Evolutionary conservation across 2,888 invertebrate genomes (phyloP), one percentile per base, ranked within the genome.

Genomic region (Oscheius sp.): DNA sequence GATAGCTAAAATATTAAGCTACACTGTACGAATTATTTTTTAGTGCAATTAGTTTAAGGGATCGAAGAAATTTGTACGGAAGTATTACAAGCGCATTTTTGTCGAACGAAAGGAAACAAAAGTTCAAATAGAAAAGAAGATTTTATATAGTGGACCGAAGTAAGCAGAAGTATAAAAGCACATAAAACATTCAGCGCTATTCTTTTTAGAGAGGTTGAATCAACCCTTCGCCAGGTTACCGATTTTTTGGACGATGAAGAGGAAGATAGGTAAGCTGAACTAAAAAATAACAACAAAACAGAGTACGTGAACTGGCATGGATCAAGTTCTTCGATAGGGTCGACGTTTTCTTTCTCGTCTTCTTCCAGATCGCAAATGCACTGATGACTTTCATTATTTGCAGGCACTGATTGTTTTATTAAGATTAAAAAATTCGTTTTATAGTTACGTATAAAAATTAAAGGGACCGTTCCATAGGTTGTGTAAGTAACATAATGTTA

Each of bases 291-390:
- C n/a, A n/a, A n/a, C n/a, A n/a, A n/a, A n/a, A n/a, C 36, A 62
- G 65, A 22, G 49, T 41, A 9, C 63, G 74, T 17, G 77, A 77
- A 20, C 54, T 72, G 45, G 71, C 72, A 14, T 79, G 75, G 70
- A 56, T 73, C 22, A 74, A 71, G 20, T 71, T 77, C 38, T 79
- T 79, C 64, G 79, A 77, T 47, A 65, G 77, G 33, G 36, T 79
- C 38, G 79, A 79, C 56, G 54, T 72, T 17, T 36, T 74, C 36
- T 66, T 77, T 3, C 54, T 79, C 0, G 47, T 75, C 1, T 67
- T 77, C 26, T 79, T 79, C 61, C 77, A 75, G 24, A 14, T 54
- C 8, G 36, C 67, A 12, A 67, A 67, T 32, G 41, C 62, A 0
- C 30, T 67, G 6, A 2, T 67, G 2, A 67, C 62, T 17, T 47